phyloP scores from a whole-genome alignment of 2,797 vertebrate genomes.

The Chiroxiphia lanceolata region DNA sequence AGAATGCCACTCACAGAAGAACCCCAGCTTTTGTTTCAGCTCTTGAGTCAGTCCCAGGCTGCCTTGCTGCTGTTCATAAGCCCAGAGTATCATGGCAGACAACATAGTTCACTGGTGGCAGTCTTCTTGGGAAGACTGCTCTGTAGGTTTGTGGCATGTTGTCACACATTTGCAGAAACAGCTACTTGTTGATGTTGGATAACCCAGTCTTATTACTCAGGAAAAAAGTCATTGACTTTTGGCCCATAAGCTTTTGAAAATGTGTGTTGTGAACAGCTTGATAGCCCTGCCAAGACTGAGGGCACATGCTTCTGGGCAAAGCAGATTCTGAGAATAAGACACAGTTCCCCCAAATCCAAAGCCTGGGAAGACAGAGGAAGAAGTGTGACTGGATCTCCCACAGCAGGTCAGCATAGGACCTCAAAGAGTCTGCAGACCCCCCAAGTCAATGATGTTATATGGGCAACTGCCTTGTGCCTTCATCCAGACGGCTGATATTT shows the following conservation, averaged over 20 bases:
- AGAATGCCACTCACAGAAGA: background rate
- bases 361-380: background rate
- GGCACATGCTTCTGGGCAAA: background rate
- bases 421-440: background rate
- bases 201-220: background rate
- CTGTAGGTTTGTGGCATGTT: slow-evolving; percentile 17
- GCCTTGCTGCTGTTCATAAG: slow-evolving; percentile 20
- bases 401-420: background rate
- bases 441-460: background rate
- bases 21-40: slow-evolving; percentile 2
- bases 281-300: background rate
- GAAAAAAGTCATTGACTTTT: slow-evolving; percentile 28
- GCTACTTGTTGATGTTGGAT: slow-evolving; percentile 37
- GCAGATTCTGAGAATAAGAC: background rate
- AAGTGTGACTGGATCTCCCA: background rate
- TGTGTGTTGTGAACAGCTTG: background rate
- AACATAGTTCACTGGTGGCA: slow-evolving; percentile 26
- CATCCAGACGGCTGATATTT: background rate
- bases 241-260: background rate
- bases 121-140: slow-evolving; percentile 30
- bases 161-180: slow-evolving; percentile 36
- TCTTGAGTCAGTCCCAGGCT: slow-evolving; percentile 4
- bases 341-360: background rate
- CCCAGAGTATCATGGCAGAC: slow-evolving; percentile 51
- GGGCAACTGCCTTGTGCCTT: background rate